phyloP scores from a whole-genome alignment of 2,888 invertebrate species.

The Beris morrisii region DNA sequence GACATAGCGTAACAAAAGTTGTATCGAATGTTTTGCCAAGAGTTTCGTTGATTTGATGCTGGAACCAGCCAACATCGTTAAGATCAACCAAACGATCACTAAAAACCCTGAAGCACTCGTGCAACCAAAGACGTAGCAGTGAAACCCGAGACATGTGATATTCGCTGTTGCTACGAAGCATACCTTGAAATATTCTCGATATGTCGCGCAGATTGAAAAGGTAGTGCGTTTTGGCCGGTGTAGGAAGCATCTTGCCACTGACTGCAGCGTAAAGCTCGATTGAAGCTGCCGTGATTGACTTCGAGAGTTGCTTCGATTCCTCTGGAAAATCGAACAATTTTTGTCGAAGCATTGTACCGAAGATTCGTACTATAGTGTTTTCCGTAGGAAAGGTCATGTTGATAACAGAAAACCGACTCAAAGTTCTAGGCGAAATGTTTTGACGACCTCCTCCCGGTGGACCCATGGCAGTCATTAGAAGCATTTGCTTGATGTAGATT shows the following conservation, averaged over 20 bases:
- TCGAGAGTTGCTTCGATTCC: conserved; percentile 72
- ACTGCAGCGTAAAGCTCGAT: conserved; percentile 78
- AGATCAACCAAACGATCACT: conserved; percentile 80
- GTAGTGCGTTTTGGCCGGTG: conserved; percentile 88
- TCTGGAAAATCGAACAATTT: conserved; percentile 76
- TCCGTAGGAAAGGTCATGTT: conserved; percentile 84
- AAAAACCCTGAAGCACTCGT: conserved; percentile 84
- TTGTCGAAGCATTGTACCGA: conserved; percentile 80
- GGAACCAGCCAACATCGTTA: conserved; percentile 76
- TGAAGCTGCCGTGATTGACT: conserved; percentile 71
- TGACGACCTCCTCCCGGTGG: conserved; percentile 87
- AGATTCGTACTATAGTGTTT: conserved; percentile 75
- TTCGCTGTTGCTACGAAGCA: conserved; percentile 75
- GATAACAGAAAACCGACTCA: conserved; percentile 75
- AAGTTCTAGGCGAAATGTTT: conserved; percentile 73
- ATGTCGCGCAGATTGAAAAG: conserved; percentile 87
- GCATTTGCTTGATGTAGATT: conserved; percentile 77
- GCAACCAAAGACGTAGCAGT: conserved; percentile 81
- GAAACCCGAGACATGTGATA: conserved; percentile 72
- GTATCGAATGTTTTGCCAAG: conserved; percentile 79
- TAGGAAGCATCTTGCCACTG: conserved; percentile 75
- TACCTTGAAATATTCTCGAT: conserved; percentile 81
- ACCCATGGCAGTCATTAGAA: conserved; percentile 79
- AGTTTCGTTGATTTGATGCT: conserved; percentile 69
- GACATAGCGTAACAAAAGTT: conserved; percentile 77